Evolutionary conservation across 2,888 invertebrate genomes (phyloP).

Genomic region (Heliconius hortense): DNA sequence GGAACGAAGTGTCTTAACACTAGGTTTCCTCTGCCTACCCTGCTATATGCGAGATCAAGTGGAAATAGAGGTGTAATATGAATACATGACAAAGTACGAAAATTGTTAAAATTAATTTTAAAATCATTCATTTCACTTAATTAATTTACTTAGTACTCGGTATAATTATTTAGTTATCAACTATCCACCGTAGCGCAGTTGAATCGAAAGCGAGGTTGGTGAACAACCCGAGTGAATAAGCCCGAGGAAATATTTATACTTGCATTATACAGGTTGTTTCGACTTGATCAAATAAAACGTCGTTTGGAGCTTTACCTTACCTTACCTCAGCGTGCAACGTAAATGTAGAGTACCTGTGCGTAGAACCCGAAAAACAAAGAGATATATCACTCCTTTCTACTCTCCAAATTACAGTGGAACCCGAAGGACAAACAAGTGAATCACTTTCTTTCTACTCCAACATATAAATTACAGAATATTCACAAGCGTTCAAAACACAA

Average conservation of each 20-base stretch:
- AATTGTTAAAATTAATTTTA: not conserved
- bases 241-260: not conserved
- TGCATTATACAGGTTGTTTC: not conserved
- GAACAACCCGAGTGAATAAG: not conserved
- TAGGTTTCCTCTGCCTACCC: not conserved
- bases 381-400: not conserved
- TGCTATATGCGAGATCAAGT: not conserved
- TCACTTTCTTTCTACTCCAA: not conserved
- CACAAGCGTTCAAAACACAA: too few species aligned
- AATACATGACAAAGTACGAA: not conserved
- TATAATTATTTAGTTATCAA: not conserved
- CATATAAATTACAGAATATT: too few species aligned
- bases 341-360: not conserved
- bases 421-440: not conserved
- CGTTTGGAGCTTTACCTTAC: not conserved
- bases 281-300: not conserved
- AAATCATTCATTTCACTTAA: not conserved
- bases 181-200: not conserved
- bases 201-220: not conserved
- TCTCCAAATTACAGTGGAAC: not conserved
- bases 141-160: not conserved
- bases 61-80: too few species aligned
- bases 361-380: not conserved
- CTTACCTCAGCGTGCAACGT: not conserved
- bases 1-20: not conserved